phyloP scores from a whole-genome alignment of 2,888 invertebrate genomes.

The Chirona hameri region DNA sequence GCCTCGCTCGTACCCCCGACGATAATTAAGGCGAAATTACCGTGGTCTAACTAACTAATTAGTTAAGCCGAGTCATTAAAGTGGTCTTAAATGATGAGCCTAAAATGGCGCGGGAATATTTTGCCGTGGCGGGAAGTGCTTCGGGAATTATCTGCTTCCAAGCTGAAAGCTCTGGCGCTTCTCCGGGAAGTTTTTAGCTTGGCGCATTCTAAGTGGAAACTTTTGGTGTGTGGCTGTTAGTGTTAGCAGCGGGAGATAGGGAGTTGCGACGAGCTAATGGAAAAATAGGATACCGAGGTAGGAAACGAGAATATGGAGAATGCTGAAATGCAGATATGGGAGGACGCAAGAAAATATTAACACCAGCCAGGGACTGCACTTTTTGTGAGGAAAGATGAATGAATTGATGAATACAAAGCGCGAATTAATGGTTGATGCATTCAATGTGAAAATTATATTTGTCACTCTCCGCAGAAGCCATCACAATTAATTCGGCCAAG shows the following conservation, averaged over 20 bases:
- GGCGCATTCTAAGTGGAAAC: neutral
- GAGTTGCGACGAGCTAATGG: no score
- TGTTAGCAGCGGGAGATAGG: neutral
- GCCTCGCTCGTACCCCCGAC: neutral
- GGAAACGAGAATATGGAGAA: no score
- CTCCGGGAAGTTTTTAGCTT: neutral
- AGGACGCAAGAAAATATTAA: no score
- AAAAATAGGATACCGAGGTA: no score
- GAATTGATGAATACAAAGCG: no score
- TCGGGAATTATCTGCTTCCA: neutral
- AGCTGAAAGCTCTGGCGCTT: neutral
- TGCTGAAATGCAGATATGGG: no score
- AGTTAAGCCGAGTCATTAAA: conserved; percentile 28
- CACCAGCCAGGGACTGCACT: no score
- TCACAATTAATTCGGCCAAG: no score
- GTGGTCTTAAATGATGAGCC: conserved; percentile 26
- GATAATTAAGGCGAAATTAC: conserved; percentile 27
- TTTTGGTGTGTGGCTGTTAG: neutral
- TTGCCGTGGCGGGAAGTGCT: neutral
- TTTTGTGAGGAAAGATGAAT: no score
- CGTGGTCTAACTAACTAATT: conserved; percentile 27
- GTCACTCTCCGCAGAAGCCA: no score
- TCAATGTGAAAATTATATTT: no score
- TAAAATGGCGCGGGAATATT: conserved; percentile 1
- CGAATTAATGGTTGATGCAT: no score